Conservation (phyloP, 2,888 invertebrate species). For the Spisula solida region DNA sequence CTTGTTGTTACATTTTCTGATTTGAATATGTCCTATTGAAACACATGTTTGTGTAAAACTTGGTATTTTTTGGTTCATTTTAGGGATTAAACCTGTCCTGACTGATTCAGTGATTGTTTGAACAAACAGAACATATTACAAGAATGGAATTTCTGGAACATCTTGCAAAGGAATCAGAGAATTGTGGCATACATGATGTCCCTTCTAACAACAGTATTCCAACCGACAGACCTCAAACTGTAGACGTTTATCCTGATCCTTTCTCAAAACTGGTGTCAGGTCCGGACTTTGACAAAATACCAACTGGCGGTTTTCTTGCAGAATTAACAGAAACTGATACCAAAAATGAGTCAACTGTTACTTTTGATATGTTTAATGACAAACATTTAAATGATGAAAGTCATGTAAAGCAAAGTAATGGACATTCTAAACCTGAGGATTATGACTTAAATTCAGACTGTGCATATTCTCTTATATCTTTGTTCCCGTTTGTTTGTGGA, state of each 20-base stretch:
- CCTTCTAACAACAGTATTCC: not conserved
- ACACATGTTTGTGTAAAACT: too few species aligned
- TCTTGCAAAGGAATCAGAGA: not conserved
- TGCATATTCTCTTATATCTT: not conserved
- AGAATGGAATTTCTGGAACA: constrained; percentile 8
- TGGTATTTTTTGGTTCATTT: not conserved
- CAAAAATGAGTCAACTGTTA: not conserved
- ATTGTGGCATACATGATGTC: not conserved
- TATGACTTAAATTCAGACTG: not conserved
- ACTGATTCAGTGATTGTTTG: not conserved
- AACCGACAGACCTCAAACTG: not conserved
- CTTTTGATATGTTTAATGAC: not conserved
- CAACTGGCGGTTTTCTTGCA: constrained; percentile 4
- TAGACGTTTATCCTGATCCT: not conserved
- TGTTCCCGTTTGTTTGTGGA: constrained; percentile 45
- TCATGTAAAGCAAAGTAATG: not conserved
- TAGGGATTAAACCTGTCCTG: not conserved
- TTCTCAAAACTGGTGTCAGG: constrained; percentile 2
- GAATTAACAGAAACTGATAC: not conserved
- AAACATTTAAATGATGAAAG: not conserved
- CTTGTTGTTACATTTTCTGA: too few species aligned
- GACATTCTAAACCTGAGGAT: not conserved
- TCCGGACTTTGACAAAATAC: constrained; percentile 9
- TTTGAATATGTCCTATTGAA: too few species aligned
- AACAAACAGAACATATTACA: not conserved